These are phyloP conservation scores for Malurus leucopterus DNA, from an alignment of 2,797 vertebrate genomes.

Conservation along the genomic window DNA sequence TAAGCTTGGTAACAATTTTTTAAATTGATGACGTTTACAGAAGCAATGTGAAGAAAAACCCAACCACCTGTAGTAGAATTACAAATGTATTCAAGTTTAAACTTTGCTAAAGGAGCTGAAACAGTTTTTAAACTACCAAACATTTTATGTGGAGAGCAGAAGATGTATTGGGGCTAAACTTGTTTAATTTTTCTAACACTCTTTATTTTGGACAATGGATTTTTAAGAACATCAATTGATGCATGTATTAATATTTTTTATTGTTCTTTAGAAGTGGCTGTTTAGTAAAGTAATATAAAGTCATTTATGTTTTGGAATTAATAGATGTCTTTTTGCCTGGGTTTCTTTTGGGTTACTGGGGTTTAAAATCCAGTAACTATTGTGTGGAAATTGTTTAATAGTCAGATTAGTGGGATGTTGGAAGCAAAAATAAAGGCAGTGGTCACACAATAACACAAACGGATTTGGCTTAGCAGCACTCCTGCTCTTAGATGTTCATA, in stretches of 20 bases:
- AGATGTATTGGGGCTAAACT: conserved; percentile 32
- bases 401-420: accelerated
- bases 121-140: conserved; percentile 52
- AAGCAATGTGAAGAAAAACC: conserved; percentile 36
- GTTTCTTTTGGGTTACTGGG: background rate
- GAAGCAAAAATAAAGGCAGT: background rate
- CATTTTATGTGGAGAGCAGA: background rate
- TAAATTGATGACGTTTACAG: conserved; percentile 30
- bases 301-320: background rate
- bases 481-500: accelerated
- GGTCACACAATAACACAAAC: background rate
- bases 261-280: conserved; percentile 48
- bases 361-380: background rate
- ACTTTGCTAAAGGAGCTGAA: conserved; percentile 11
- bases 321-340: background rate
- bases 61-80: conserved; percentile 2
- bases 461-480: background rate
- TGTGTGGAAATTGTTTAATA: background rate
- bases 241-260: conserved; percentile 62
- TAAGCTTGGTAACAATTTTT: conserved; percentile 33
- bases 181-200: conserved; percentile 65
- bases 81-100: conserved; percentile 33
- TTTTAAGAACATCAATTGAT: conserved; percentile 49
- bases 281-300: conserved; percentile 60
- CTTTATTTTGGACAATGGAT: background rate